Base-by-base conservation (phyloP, 2,113 vertebrate species). In the Plecotus auritus region DNA sequence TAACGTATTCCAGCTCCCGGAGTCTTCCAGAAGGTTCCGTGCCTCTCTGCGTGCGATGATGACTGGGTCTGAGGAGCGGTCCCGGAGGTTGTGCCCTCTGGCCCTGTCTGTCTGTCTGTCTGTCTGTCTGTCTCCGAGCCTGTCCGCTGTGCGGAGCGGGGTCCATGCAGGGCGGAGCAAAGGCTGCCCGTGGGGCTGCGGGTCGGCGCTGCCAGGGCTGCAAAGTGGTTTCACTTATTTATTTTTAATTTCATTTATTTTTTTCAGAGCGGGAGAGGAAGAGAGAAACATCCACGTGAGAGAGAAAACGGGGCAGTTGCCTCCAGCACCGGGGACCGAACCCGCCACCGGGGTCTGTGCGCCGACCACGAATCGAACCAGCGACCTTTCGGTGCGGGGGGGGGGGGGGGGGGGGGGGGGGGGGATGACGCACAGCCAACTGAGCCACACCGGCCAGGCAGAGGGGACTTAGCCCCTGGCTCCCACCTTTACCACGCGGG, bases 321-420 rank as follows among this genome's bases (percentile, higher is more conserved):
- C 56, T 59, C 56, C 56, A 59, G 56, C 10, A 3, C 56, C 9
- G 22, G 56, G 20, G 54, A 22, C 22, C 20, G 2, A 56, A 56
- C 20, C 54, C 2, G 18, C 2, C 22, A 8, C 54, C 54, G 2
- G 54, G 54, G 20, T 56, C 54, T 56, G 54, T 56, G 54, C 54
- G 2, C 54, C 22, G 54, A 56, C 54, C 54, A 56, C 0, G 54
- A 22, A 56, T 56, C 20, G 20, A 22, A 56, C 54, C 20, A 22
- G 54, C 54, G 7, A 22, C 20, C 20, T 56, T 22, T 56, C 20
- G 0, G 20, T 20, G 54, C 54, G 22, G 0, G 2, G 22, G 0
- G 2, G 22, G 0, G 2, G 22, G 0, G 2, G 22, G 0, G 2
- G 22, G 0, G 2, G 22, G 0, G 2, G 22, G 0, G 2, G 22